Evolutionary conservation across 2,113 vertebrate species (phyloP).

Genomic region (Thinocorus orbignyianus): DNA sequence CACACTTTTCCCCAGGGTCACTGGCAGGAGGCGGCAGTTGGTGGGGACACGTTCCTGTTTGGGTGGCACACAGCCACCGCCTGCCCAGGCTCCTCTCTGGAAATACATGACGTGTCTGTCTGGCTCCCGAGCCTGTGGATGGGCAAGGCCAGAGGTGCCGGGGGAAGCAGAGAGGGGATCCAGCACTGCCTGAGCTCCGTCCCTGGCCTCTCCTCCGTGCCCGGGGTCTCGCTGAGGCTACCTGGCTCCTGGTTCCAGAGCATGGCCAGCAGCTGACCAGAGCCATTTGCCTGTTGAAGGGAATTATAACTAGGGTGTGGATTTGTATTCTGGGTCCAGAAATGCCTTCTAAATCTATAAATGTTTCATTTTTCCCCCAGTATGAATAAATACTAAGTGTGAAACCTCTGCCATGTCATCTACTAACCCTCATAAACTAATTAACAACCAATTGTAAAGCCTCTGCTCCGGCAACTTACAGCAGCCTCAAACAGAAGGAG

Average conservation of each 20-base stretch:
- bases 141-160: neutral
- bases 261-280: neutral
- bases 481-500: neutral
- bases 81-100: neutral
- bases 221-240: neutral
- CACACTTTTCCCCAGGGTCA: neutral
- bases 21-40: too few species aligned
- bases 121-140: neutral
- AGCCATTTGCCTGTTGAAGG: neutral
- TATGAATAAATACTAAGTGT: neutral
- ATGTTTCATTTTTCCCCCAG: neutral
- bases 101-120: neutral
- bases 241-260: accelerated
- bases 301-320: neutral
- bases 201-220: neutral
- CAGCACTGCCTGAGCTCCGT: accelerated
- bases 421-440: neutral
- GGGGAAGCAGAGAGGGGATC: neutral
- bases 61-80: neutral
- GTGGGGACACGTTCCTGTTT: neutral
- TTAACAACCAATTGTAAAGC: neutral
- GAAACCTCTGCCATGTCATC: neutral
- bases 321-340: neutral
- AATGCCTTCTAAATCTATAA: neutral
- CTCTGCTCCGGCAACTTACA: neutral